Base-by-base conservation (phyloP, 1,140 invertebrate species). In the Gerris buenoi region DNA sequence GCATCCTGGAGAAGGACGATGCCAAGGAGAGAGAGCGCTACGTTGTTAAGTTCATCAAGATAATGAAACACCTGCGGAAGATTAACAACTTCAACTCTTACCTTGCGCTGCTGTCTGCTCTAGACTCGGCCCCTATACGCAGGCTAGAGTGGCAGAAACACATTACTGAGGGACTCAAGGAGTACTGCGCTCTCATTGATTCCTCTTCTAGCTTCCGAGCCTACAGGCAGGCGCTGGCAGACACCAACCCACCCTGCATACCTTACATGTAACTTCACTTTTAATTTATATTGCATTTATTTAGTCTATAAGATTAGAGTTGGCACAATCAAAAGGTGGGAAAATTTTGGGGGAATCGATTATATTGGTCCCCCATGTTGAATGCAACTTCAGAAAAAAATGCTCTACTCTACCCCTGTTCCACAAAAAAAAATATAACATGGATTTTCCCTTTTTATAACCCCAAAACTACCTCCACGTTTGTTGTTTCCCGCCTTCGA, bases 1-100 rank as follows among this genome's bases (percentile, higher is more conserved):
- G 84, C 71, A 89, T 93, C 67, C 76, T 95, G 57, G 84, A 87
- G 70, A 86, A 89, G 69, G 83, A 88, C 69, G 91, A 95, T 70
- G 88, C 91, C 13, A 92, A 92, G 74, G 93, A 97, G 70, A 83
- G 96, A n/a, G 96, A 99, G 79, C 91, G 90, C 76, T 95, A 94
- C 76, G 90, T 97, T 56, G 86, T 90, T 67, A 98, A 98, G 76
- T 97, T 98, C 75, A 91, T 99, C 46, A 98, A 98, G 79, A 95
- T 99, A 62, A 98, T 98, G 95, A 96, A 97, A 79, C 88, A 93
- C 74, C 79, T 99, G 67, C 82, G 95, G 68, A 97, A 97, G 77
- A 88, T 98, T 75, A 97, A 95, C 77, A 99, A 99, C 79, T 99
- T 97, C 76, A 98, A 99, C 80, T 98, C 95, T 56, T 98, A 98